A percentile compares a stretch with the other conserved stretches of the same genome.
Conservation (phyloP, 2,113 vertebrate species). For the Cinclus cinclus region DNA sequence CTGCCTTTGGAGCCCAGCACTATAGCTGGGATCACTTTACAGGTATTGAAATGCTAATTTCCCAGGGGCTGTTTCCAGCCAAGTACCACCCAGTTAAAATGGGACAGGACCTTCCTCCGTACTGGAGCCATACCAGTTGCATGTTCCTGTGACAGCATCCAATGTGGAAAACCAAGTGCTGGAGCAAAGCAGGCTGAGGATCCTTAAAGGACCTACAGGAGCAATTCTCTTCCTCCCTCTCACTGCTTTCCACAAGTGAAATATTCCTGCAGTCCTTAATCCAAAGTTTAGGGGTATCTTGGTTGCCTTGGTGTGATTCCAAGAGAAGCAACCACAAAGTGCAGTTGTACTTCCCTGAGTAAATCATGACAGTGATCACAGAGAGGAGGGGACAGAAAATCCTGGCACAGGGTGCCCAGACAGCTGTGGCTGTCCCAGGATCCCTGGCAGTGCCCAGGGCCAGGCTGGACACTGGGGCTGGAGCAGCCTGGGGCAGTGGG, state of each 20-base stretch:
- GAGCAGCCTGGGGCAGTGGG: not conserved
- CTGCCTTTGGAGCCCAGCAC: constrained; percentile 47
- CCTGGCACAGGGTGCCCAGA: not conserved
- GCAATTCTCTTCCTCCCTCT: not conserved
- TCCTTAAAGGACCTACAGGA: not conserved
- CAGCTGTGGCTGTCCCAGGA: not conserved
- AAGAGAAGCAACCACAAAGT: not conserved
- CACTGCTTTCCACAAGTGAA: not conserved
- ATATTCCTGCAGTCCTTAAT: not conserved
- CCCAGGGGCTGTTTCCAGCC: not conserved
- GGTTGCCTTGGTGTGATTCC: not conserved
- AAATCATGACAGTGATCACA: accelerated
- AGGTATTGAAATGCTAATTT: constrained; percentile 77
- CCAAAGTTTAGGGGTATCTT: not conserved
- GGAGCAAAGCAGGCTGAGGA: not conserved
- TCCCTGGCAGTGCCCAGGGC: not conserved
- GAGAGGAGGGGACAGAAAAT: not conserved
- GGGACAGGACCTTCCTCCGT: constrained; percentile 34
- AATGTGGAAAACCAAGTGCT: constrained; percentile 7
- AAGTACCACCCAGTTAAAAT: constrained; percentile 36
- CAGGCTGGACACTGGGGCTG: not conserved
- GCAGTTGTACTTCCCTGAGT: not conserved
- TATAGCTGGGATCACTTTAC: constrained; percentile 53
- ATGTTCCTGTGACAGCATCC: constrained; percentile 46
- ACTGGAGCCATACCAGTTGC: constrained; percentile 13